These are phyloP conservation scores for Gadus macrocephalus DNA, from an alignment of 2,113 vertebrate species.

Conservation along the genomic window DNA sequence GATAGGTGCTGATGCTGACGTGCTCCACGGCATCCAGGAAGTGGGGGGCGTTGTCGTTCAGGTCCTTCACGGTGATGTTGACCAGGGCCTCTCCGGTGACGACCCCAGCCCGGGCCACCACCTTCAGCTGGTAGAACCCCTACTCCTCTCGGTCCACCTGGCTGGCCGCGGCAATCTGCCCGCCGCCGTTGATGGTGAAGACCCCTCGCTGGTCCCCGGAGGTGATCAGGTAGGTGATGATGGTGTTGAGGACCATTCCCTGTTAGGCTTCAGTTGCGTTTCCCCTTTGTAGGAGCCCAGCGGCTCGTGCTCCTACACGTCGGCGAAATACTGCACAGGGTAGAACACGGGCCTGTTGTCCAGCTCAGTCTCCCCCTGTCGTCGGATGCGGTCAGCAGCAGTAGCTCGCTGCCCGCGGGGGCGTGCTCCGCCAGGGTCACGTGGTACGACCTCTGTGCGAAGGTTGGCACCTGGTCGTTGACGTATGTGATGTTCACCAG, in stretches of 20 bases:
- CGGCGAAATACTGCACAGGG: constrained; percentile 93
- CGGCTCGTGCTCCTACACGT: constrained; percentile 93
- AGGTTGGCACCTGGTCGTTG: constrained; percentile 88
- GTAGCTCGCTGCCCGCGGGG: constrained; percentile 79
- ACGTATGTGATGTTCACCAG: constrained; percentile 88
- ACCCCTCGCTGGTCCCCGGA: constrained; percentile 88
- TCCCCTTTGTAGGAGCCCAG: constrained; percentile 82
- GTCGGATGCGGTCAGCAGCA: constrained; percentile 81
- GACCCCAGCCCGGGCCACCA: constrained; percentile 87
- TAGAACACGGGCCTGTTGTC: constrained; percentile 96
- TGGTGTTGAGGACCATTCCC: constrained; percentile 91
- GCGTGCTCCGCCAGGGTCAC: constrained; percentile 84
- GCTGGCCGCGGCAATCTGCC: constrained; percentile 84
- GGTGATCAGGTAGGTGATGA: constrained; percentile 93
- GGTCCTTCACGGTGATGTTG: constrained; percentile 92
- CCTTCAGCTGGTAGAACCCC: constrained; percentile 87
- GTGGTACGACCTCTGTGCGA: constrained; percentile 77
- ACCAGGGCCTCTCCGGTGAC: constrained; percentile 87
- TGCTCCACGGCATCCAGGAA: constrained; percentile 86
- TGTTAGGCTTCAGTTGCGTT: no score
- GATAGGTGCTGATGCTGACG: no score
- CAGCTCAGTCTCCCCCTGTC: constrained; percentile 84
- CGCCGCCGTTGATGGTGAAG: constrained; percentile 79
- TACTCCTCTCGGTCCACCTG: constrained; percentile 92
- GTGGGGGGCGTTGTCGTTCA: constrained; percentile 93